Evolutionary conservation across 2,888 invertebrate species (phyloP).

Genomic region (Sussaba pulchella): DNA sequence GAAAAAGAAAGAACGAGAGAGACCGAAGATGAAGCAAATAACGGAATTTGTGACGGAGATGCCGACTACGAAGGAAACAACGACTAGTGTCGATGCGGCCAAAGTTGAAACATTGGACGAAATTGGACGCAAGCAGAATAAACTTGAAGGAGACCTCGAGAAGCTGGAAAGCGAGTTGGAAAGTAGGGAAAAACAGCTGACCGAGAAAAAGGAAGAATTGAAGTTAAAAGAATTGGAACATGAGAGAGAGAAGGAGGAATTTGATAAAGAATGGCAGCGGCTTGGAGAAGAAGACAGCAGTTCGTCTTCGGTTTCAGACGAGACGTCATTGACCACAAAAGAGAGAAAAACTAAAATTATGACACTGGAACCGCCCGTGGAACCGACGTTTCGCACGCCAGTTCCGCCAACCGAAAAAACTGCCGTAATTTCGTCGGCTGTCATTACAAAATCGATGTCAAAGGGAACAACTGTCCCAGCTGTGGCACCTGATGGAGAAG

Average conservation of each 20-base stretch:
- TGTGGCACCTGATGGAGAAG: conserved; percentile 1
- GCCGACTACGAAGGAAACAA: not conserved
- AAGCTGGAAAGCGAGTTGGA: conserved; percentile 56
- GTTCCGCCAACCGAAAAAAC: conserved; percentile 59
- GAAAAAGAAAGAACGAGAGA: not conserved
- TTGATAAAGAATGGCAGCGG: conserved; percentile 50
- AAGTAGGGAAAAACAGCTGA: conserved; percentile 52
- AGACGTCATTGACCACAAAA: not conserved
- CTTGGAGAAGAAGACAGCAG: conserved; percentile 62
- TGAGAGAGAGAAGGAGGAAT: conserved; percentile 56
- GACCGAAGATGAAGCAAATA: conserved; percentile 20
- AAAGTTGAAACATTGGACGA: conserved; percentile 48
- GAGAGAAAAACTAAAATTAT: conserved; percentile 17
- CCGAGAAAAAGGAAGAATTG: conserved; percentile 50
- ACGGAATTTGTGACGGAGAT: not conserved
- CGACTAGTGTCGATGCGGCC: conserved; percentile 39
- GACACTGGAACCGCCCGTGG: conserved; percentile 1
- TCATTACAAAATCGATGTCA: conserved; percentile 1
- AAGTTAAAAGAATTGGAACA: conserved; percentile 57
- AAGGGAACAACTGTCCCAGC: not conserved
- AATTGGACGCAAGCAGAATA: conserved; percentile 34
- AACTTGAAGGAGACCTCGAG: conserved; percentile 55
- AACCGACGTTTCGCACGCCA: conserved; percentile 41
- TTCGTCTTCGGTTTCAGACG: conserved; percentile 41
- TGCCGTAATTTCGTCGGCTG: not conserved